These are phyloP conservation scores for Tinamus guttatus DNA, from an alignment of 2,113 vertebrate genomes.

Conservation along the genomic window DNA sequence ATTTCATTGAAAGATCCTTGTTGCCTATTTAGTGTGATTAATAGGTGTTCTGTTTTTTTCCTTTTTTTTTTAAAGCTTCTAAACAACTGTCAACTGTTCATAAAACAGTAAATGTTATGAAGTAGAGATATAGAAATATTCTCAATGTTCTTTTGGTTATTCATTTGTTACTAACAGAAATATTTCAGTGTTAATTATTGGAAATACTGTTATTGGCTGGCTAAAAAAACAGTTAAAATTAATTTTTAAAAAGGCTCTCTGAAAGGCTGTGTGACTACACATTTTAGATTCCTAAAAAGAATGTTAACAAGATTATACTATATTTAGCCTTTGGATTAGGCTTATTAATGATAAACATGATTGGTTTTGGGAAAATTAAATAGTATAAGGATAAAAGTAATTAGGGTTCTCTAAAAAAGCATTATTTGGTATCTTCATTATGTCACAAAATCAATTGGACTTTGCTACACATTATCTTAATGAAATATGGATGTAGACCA, in stretches of 20 bases:
- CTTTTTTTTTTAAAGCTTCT: background rate
- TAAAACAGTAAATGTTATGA: background rate
- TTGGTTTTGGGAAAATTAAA: slow-evolving; percentile 43
- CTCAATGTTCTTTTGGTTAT: background rate
- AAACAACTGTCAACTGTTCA: background rate
- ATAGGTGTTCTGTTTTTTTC: background rate
- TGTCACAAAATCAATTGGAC: background rate
- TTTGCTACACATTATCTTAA: slow-evolving; percentile 2
- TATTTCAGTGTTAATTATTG: background rate
- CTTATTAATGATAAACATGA: slow-evolving; percentile 38
- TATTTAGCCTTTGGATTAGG: slow-evolving; percentile 18
- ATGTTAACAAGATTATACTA: background rate
- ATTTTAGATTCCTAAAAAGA: background rate
- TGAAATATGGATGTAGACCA: slow-evolving; percentile 3
- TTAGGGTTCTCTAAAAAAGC: slow-evolving; percentile 35
- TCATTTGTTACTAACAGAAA: background rate
- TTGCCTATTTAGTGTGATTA: background rate
- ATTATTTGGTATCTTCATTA: background rate
- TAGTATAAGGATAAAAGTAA: slow-evolving; percentile 33
- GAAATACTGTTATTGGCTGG: background rate
- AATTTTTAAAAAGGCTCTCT: background rate
- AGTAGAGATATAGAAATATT: background rate
- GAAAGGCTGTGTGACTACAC: background rate
- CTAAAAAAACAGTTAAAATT: background rate
- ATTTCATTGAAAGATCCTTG: background rate